These are phyloP conservation scores for Cyanoramphus novaezelandiae DNA, from an alignment of 2,113 vertebrate genomes.

Conservation along the genomic window DNA sequence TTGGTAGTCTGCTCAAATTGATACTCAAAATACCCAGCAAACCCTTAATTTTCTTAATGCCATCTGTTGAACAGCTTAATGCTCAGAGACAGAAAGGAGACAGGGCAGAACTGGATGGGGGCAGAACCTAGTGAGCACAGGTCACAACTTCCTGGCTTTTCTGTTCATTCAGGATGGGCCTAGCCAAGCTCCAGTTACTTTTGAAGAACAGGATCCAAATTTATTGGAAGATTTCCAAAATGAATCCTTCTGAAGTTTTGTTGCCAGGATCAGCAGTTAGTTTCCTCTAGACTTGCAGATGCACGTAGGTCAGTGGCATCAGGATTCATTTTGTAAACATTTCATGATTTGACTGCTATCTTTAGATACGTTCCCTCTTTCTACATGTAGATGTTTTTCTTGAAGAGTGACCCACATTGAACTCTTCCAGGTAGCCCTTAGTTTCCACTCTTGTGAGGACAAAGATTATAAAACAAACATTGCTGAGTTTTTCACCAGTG, in stretches of 20 bases:
- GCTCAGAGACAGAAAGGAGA: background rate
- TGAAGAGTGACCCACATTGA: background rate
- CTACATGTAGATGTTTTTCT: background rate
- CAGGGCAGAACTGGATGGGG: background rate
- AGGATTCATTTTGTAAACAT: slow-evolving; percentile 20
- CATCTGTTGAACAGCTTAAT: background rate
- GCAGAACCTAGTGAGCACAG: background rate
- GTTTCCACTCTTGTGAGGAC: background rate
- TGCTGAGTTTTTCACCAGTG: background rate
- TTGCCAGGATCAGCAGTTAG: slow-evolving; percentile 5
- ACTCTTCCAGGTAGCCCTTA: background rate
- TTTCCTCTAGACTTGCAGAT: background rate
- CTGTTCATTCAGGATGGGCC: background rate
- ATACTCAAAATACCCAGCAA: background rate
- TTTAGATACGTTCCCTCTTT: background rate
- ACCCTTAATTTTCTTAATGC: background rate
- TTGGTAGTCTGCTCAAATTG: background rate
- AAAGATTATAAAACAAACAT: background rate
- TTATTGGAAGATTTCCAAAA: slow-evolving; percentile 36
- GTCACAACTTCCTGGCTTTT: background rate
- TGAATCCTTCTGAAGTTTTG: slow-evolving; percentile 21
- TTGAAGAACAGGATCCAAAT: background rate
- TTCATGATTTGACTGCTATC: background rate
- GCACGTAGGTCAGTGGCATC: background rate
- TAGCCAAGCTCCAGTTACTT: slow-evolving; percentile 3